phyloP scores from a whole-genome alignment of 2,888 invertebrate genomes.

The Serrognathus titanus region DNA sequence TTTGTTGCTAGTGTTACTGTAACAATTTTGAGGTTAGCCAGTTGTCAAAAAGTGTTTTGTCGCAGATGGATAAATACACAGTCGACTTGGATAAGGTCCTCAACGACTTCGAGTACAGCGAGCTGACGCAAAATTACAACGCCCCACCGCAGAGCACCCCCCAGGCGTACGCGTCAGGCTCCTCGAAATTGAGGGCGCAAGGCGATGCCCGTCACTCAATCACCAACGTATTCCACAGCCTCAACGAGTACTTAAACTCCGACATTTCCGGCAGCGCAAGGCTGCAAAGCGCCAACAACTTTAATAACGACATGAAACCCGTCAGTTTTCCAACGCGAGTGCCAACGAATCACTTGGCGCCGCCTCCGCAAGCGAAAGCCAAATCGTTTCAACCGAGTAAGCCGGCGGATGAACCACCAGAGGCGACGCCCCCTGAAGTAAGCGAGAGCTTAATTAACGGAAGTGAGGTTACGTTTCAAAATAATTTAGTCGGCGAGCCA shows the following conservation, averaged over 20 bases:
- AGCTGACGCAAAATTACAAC: conserved; percentile 47
- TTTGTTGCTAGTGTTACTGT: neutral
- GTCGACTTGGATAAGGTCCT: conserved; percentile 81
- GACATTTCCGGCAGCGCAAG: conserved; percentile 32
- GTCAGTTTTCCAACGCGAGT: no score
- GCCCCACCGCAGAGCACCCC: conserved; percentile 4
- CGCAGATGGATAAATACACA: conserved; percentile 49
- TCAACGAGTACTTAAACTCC: conserved; percentile 60
- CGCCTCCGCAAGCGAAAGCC: no score
- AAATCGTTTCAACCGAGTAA: no score
- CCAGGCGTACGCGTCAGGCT: conserved; percentile 15
- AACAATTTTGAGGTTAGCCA: conserved; percentile 15
- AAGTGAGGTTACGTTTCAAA: no score
- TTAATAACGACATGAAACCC: no score
- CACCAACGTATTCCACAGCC: conserved; percentile 61
- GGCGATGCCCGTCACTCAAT: conserved; percentile 48
- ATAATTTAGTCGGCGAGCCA: no score
- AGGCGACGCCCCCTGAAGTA: no score
- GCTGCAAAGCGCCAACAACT: no score
- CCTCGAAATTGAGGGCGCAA: conserved; percentile 15
- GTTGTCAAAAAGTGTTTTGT: conserved; percentile 16
- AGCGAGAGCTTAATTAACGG: no score
- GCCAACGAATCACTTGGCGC: no score
- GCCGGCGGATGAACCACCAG: no score
- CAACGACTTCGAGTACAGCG: conserved; percentile 78